These are phyloP conservation scores for Astropecten irregularis DNA, from an alignment of 53 echinoderm and acorn worm genomes.

Conservation along the genomic window DNA sequence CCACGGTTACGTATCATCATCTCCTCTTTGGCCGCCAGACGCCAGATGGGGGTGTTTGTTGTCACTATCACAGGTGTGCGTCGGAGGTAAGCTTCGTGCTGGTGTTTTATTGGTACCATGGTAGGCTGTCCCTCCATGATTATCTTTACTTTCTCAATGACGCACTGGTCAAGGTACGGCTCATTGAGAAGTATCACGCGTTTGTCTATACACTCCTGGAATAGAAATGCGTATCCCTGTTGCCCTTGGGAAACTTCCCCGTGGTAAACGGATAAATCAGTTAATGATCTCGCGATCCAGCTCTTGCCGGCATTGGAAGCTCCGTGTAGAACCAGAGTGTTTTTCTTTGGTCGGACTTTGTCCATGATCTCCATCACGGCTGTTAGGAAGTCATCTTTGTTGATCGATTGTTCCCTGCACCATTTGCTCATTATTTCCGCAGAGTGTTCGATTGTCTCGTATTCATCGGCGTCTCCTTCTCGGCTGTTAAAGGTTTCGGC, in stretches of 20 bases:
- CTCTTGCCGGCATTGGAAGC: neutral
- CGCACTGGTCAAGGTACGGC: neutral
- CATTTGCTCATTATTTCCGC: too few species aligned
- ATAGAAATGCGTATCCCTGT: neutral
- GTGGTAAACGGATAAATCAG: neutral
- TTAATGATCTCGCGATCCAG: neutral
- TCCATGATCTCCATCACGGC: neutral
- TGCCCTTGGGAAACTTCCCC: neutral
- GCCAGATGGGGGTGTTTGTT: too few species aligned
- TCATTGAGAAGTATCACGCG: neutral
- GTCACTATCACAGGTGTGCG: neutral
- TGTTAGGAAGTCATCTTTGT: neutral
- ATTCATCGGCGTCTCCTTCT: too few species aligned
- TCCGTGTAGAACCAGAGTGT: neutral
- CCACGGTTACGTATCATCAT: too few species aligned
- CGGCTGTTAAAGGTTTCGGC: too few species aligned
- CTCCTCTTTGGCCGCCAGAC: too few species aligned
- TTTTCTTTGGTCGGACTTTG: neutral
- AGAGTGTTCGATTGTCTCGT: too few species aligned
- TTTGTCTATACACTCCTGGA: neutral
- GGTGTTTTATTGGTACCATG: too few species aligned
- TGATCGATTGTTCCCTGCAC: too few species aligned
- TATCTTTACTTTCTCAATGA: neutral
- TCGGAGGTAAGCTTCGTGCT: too few species aligned
- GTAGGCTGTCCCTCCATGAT: neutral